phyloP scores from a whole-genome alignment of 2,888 invertebrate species.

The Frankliniella intonsa region DNA sequence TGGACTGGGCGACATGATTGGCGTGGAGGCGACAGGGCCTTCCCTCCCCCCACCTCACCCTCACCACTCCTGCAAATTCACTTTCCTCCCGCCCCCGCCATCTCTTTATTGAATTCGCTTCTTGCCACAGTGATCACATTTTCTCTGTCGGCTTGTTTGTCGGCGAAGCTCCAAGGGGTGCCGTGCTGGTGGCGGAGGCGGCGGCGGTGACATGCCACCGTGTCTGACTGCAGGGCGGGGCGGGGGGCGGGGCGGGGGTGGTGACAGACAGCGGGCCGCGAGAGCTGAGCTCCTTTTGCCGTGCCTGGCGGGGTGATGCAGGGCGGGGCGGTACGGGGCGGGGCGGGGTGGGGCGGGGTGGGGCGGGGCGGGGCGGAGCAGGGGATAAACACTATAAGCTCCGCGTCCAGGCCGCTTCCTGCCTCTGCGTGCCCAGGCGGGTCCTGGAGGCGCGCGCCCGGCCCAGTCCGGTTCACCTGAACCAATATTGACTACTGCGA shows the following conservation, averaged over 20 bases:
- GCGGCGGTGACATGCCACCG: constrained; percentile 5
- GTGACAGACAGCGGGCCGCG: not conserved
- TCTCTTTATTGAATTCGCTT: constrained; percentile 18
- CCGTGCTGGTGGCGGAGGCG: not conserved
- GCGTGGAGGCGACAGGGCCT: not conserved
- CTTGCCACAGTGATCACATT: constrained; percentile 21
- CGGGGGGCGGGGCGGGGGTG: not conserved
- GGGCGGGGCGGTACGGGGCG: too few species aligned
- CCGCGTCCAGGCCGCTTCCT: not conserved
- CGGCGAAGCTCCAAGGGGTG: not conserved
- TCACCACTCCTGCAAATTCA: not conserved
- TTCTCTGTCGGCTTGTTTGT: constrained; percentile 24
- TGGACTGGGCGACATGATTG: too few species aligned
- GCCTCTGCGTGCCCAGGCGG: not conserved
- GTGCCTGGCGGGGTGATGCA: not conserved
- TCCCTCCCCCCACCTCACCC: not conserved
- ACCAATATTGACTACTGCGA: constrained; percentile 8
- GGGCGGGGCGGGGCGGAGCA: not conserved
- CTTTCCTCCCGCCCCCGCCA: not conserved
- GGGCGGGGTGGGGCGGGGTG: too few species aligned
- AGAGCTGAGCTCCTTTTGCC: not conserved
- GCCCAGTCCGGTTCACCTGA: constrained; percentile 1
- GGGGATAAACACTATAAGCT: constrained; percentile 5
- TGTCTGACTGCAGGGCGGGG: not conserved
- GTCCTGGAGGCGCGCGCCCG: not conserved